Evolutionary conservation across 2,888 invertebrate genomes (phyloP).

Genomic region (Lithosia quadra): DNA sequence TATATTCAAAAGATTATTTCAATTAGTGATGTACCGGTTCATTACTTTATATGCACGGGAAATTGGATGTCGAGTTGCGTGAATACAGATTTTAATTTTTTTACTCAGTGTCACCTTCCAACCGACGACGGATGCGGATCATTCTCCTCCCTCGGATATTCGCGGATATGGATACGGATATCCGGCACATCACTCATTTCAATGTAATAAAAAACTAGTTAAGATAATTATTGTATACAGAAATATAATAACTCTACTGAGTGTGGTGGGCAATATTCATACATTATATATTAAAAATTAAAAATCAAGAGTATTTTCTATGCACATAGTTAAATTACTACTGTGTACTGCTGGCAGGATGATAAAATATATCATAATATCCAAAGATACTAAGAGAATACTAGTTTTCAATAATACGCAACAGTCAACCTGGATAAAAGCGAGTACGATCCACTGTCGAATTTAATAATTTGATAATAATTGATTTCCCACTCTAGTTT

Average conservation of each 20-base stretch:
- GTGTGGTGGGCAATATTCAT: conserved; percentile 33
- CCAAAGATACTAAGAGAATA: background rate
- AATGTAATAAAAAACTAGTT: conserved; percentile 18
- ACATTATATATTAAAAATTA: conserved; percentile 22
- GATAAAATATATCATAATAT: background rate
- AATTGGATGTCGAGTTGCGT: background rate
- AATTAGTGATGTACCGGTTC: background rate
- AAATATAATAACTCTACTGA: conserved; percentile 27
- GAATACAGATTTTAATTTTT: background rate
- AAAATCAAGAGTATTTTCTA: conserved; percentile 21
- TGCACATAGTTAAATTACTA: conserved; percentile 5
- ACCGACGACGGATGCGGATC: background rate
- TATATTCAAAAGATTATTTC: conserved; percentile 14
- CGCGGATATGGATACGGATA: background rate
- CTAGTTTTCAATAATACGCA: background rate
- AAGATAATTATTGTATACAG: conserved; percentile 14
- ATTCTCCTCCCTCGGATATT: too few species aligned
- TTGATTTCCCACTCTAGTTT: too few species aligned
- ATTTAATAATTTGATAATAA: too few species aligned
- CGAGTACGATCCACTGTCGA: background rate
- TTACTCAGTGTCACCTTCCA: background rate
- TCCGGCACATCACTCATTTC: background rate
- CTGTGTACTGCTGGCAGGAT: background rate
- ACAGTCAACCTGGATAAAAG: background rate
- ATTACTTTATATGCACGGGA: background rate